These are phyloP conservation scores for Sitodiplosis mosellana DNA, from an alignment of 1,140 invertebrate species.

Conservation along the genomic window DNA sequence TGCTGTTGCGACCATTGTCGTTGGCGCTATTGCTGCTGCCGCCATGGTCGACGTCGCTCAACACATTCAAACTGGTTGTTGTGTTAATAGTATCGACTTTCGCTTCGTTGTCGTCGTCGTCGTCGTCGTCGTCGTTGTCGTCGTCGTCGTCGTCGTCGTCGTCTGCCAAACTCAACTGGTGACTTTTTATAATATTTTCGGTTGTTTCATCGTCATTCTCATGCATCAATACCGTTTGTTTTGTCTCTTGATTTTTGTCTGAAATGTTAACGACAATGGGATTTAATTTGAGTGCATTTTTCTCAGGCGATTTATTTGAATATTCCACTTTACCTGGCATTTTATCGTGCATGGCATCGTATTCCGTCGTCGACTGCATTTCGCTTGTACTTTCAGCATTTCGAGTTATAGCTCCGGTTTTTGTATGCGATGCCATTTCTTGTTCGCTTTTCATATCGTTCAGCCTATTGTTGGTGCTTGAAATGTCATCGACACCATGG, in stretches of 20 bases:
- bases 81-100: too few relatives aligned
- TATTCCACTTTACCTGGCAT: conserved; percentile 9
- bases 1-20: not conserved
- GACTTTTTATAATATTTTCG: not conserved
- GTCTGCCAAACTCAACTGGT: too few relatives aligned
- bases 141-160: not conserved
- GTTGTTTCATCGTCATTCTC: conserved; percentile 2
- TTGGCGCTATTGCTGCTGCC: not conserved
- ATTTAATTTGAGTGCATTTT: too few relatives aligned
- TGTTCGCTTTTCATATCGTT: too few relatives aligned
- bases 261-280: too few relatives aligned
- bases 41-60: not conserved
- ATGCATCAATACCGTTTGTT: conserved; percentile 9
- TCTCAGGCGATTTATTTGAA: too few relatives aligned
- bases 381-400: too few relatives aligned
- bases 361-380: conserved; percentile 9
- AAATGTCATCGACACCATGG: too few relatives aligned
- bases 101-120: conserved; percentile 25
- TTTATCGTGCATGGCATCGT: too few relatives aligned
- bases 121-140: conserved; percentile 16
- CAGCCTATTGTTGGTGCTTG: conserved; percentile 7
- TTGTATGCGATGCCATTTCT: too few relatives aligned
- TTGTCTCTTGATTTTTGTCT: not conserved
- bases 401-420: too few relatives aligned
- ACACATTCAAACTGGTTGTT: not conserved